Evolutionary conservation across 1,140 invertebrate genomes (phyloP), one percentile per base, ranked within the genome.

Genomic region (Neotoxoptera formosana): DNA sequence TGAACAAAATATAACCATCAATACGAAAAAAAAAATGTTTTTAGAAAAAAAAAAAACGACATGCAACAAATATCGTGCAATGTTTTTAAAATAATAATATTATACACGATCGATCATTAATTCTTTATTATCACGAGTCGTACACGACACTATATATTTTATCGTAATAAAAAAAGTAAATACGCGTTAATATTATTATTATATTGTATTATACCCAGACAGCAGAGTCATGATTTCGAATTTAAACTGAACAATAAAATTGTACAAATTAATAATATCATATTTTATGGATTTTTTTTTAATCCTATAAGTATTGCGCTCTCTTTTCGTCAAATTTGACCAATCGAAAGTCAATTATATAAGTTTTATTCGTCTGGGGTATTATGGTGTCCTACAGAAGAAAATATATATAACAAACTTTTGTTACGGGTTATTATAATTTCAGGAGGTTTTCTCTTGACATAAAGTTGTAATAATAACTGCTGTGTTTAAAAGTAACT

Each of bases 341-440:
- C 17, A 87, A 87, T 87, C 23, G 1, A 48, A 48, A n/a, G 36
- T 47, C 84, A 87, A 87, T 48, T 87, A 87, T 87, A 87, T 87
- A 17, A 30, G 11, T 30, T 47, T 47, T 47, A 47, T 45, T 47
- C 21, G 30, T n/a, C 34, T 34, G 45, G 45, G 41, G n/a, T n/a
- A n/a, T n/a, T 21, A 20, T n/a, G n/a, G 11, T 51, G 2, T n/a
- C 7, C 34, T 87, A 51, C 34, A n/a, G n/a, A n/a, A n/a, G 47
- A 7, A 51, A 87, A 51, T n/a, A 87, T n/a, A 87, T 8, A n/a
- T 7, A 87, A 48, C 17, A 48, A 34, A 34, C 30, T 87, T 87
- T 47, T 48, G 36, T 48, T 17, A 48, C 11, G 45, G 17, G 30
- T n/a, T 30, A 87, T 47, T 87, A 34, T 87, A 48, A 87, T 87